These are phyloP conservation scores for Lycodopsis pacificus DNA, from an alignment of 2,797 vertebrate genomes.

Conservation along the genomic window DNA sequence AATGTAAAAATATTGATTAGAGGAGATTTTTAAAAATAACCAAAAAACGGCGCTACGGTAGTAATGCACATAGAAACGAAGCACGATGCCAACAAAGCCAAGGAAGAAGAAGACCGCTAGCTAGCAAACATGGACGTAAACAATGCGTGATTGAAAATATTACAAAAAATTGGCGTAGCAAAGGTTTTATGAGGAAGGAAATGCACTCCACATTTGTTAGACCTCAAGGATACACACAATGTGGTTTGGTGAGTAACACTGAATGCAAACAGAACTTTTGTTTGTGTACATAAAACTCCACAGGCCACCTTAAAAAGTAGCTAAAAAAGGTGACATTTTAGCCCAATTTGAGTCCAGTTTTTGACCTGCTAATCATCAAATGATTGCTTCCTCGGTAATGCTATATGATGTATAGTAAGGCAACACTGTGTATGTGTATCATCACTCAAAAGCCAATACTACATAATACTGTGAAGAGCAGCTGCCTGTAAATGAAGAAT, in stretches of 20 bases:
- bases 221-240: background rate
- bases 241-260: background rate
- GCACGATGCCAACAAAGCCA: background rate
- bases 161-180: background rate
- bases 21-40: background rate
- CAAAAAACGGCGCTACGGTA: background rate
- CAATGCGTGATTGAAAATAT: background rate
- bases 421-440: constrained; percentile 41
- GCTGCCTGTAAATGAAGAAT: constrained; percentile 52
- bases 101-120: background rate
- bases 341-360: background rate
- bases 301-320: background rate
- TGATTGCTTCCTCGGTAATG: background rate
- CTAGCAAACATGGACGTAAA: background rate
- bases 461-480: constrained; percentile 48
- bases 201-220: background rate
- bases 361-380: constrained; percentile 35
- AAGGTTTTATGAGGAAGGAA: background rate
- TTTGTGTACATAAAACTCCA: background rate
- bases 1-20: background rate
- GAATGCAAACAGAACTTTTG: background rate
- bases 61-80: background rate
- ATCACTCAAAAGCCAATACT: constrained; percentile 48
- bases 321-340: background rate
- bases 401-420: constrained; percentile 32